Evolutionary conservation across 2,113 vertebrate species (phyloP), one percentile per base, ranked within the genome.

Genomic region (Phocoena sinus): DNA sequence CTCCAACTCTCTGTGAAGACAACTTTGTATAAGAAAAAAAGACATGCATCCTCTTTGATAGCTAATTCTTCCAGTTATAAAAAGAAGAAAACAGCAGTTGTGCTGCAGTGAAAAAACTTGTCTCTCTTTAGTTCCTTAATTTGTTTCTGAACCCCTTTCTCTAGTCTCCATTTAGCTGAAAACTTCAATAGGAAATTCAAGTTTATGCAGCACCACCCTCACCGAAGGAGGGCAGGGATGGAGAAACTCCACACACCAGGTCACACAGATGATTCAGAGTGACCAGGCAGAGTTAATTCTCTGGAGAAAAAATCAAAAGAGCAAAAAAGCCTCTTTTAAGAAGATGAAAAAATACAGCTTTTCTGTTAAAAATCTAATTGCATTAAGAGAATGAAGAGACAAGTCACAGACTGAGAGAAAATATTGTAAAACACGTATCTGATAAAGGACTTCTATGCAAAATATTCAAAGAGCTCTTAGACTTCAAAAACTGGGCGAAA

Each of bases 351-450:
- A 90, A 70, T 44, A 56, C 0, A 71, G 3, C 1, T 89, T 76
- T 89, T 67, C 18, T 82, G 70, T 83, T 87, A 92, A 92, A 96
- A 87, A 94, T 71, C 38, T 68, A 73, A 81, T 28, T 87, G 5
- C 36, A 77, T 53, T 50, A 23, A 65, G 47, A 86, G 44, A 85
- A 79, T 38, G 62, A 92, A 86, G 20, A 60, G 9, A 31, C 14
- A 79, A 84, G 41, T 84, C 36, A 87, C 2, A 60, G 44, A 73
- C 33, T 77, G 62, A 56, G 20, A 71, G 15, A 76, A 95, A 87
- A 83, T 73, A 83, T 58, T 87, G 9, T 56, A 56, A 83, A 85
- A 87, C 17, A 17, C 5, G 2, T 81, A 26, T 36, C 15, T 79
- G 26, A 82, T 44, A 36, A 53, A 91, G 17, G 21, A 60, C 15